Evolutionary conservation across 1,140 invertebrate species (phyloP).

Genomic region (Sesamia nonagrioides): DNA sequence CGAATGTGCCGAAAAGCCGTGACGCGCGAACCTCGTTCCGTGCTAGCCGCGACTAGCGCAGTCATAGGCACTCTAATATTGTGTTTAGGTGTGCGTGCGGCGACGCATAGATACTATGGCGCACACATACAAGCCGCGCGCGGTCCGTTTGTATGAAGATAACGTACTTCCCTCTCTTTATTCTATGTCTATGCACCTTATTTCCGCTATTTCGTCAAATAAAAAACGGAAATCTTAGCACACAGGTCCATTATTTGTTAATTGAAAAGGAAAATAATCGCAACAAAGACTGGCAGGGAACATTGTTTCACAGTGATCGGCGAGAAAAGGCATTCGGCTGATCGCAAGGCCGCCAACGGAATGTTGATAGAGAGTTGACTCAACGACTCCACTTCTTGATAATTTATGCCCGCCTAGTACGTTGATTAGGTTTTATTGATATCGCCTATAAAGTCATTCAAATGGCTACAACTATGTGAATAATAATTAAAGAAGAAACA

Average conservation of each 20-base stretch:
- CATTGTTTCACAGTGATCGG: constrained; percentile 33
- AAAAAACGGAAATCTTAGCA: constrained; percentile 23
- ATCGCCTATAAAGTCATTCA: neutral
- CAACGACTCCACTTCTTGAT: constrained; percentile 48
- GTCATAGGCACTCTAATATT: no score
- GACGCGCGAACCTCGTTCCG: no score
- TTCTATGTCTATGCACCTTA: no score
- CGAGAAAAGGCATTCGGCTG: constrained; percentile 53
- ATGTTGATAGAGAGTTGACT: constrained; percentile 71
- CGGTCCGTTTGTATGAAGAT: no score
- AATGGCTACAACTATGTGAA: neutral
- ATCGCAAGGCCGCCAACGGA: constrained; percentile 67
- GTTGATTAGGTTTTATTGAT: constrained; percentile 44
- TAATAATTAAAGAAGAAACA: neutral
- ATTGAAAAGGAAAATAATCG: constrained; percentile 52
- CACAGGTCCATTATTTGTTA: constrained; percentile 13
- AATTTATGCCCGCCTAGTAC: constrained; percentile 58
- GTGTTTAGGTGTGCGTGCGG: no score
- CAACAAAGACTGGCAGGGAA: constrained; percentile 40
- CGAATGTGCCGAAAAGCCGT: no score
- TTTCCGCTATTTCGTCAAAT: constrained; percentile 23
- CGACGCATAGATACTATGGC: no score
- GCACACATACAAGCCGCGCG: no score
- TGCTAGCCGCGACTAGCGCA: no score
- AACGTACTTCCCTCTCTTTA: no score